These are phyloP conservation scores for Orthosia cruda DNA, from an alignment of 2,888 invertebrate genomes.

Conservation along the genomic window DNA sequence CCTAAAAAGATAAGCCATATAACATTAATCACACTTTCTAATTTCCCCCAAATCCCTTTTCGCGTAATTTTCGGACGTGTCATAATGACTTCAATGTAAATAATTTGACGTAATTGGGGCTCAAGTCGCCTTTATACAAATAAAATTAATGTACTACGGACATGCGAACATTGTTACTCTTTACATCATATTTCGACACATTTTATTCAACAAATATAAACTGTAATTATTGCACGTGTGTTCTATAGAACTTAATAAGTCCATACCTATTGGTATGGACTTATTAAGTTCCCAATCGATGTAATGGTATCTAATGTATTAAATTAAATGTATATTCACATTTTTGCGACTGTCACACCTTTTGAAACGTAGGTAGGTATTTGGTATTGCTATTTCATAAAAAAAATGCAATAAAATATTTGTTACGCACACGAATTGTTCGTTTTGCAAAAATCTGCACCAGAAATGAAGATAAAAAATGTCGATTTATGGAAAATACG, in stretches of 20 bases:
- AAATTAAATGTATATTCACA: neutral
- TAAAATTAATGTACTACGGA: conserved; percentile 40
- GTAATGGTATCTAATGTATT: neutral
- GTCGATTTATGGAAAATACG: neutral
- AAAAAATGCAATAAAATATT: neutral
- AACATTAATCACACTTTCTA: conserved; percentile 28
- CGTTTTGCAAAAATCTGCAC: neutral
- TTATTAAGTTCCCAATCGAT: conserved; percentile 17
- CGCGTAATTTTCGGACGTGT: conserved; percentile 21
- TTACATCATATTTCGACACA: conserved; percentile 31
- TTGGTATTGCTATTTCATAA: neutral
- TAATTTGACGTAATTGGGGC: conserved; percentile 56
- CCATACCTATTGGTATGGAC: neutral
- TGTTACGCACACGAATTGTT: neutral
- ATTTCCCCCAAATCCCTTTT: conserved; percentile 28
- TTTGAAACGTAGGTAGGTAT: neutral
- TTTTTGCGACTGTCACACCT: neutral
- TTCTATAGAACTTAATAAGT: neutral
- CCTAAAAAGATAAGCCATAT: conserved; percentile 3
- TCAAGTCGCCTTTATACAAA: conserved; percentile 37
- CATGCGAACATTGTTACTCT: conserved; percentile 54
- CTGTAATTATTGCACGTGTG: neutral
- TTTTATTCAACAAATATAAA: neutral
- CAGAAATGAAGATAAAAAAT: neutral
- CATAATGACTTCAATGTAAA: conserved; percentile 39